phyloP scores from a whole-genome alignment of 2,888 invertebrate species.

The Drosophila sordidula region DNA sequence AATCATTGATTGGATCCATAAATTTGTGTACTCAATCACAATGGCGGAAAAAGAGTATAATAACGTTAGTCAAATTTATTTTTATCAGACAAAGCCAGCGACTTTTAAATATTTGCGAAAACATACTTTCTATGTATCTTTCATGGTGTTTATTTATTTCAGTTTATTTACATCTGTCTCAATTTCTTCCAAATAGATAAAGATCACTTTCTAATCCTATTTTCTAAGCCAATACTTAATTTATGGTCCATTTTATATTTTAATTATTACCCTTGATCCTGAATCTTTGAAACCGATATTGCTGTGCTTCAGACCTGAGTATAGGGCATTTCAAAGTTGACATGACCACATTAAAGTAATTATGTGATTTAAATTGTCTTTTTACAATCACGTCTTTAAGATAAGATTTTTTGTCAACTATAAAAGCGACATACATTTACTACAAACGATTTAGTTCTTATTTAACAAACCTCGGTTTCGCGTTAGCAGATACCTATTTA shows the following conservation, averaged over 20 bases:
- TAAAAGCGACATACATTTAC: neutral
- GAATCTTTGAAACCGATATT: too few relatives aligned
- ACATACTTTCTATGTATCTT: too few relatives aligned
- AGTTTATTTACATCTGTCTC: too few relatives aligned
- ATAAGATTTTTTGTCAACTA: conserved; percentile 14
- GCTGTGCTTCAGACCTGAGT: neutral
- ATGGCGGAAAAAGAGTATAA: neutral
- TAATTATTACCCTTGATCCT: neutral
- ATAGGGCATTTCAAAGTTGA: neutral
- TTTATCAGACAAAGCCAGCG: too few relatives aligned
- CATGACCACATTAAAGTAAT: too few relatives aligned
- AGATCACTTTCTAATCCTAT: too few relatives aligned
- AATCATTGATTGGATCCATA: neutral
- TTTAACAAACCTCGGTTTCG: neutral
- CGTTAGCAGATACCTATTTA: neutral
- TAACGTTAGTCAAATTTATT: too few relatives aligned
- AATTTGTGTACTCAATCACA: neutral
- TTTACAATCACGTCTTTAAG: conserved; percentile 1
- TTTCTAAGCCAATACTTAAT: too few relatives aligned
- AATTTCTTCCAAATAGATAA: too few relatives aligned
- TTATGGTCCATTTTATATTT: neutral
- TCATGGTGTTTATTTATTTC: too few relatives aligned
- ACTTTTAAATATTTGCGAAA: too few relatives aligned
- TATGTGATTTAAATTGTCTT: neutral
- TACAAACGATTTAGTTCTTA: conserved; percentile 6